A percentile compares a stretch with the other conserved stretches of the same genome.
Conservation (phyloP, 2,888 invertebrate species). For the Copidosoma aretas region DNA sequence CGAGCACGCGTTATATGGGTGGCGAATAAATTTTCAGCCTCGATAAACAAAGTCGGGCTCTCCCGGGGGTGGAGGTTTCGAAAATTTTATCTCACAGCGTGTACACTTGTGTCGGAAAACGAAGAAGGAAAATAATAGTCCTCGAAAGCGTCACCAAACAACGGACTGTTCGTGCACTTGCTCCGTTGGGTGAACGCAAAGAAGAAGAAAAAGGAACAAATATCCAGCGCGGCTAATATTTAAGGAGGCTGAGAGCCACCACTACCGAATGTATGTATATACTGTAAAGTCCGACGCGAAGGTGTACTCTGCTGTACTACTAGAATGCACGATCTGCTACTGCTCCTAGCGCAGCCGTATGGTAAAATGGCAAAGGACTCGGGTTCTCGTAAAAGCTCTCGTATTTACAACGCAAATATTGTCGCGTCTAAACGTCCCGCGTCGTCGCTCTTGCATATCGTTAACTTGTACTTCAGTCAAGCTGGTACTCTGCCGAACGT, state of each 20-base stretch:
- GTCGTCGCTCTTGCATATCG: slow-evolving; percentile 13
- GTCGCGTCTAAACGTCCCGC: slow-evolving; percentile 16
- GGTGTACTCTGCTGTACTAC: not conserved
- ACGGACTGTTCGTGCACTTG: too few relatives aligned
- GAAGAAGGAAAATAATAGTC: not conserved
- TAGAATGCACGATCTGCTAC: too few relatives aligned
- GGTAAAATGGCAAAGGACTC: slow-evolving; percentile 3
- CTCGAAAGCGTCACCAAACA: not conserved
- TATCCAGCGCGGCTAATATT: slow-evolving; percentile 3
- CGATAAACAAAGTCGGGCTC: not conserved
- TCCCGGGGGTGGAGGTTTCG: not conserved
- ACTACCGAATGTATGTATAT: too few relatives aligned
- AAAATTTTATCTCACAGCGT: not conserved
- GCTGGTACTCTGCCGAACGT: not conserved
- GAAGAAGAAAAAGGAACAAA: not conserved
- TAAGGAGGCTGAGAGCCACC: not conserved
- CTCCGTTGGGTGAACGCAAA: too few relatives aligned
- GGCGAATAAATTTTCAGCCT: not conserved
- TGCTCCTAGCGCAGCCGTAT: too few relatives aligned
- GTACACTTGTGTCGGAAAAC: not conserved
- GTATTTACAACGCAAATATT: slow-evolving; percentile 32
- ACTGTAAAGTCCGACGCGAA: not conserved
- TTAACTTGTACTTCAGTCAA: slow-evolving; percentile 8
- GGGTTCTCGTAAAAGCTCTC: slow-evolving; percentile 20
- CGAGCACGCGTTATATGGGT: not conserved